A percentile compares a stretch with the other conserved stretches of the same genome.
These are phyloP conservation scores for Idaea biselata DNA, from an alignment of 2,888 invertebrate species.

Conservation along the genomic window DNA sequence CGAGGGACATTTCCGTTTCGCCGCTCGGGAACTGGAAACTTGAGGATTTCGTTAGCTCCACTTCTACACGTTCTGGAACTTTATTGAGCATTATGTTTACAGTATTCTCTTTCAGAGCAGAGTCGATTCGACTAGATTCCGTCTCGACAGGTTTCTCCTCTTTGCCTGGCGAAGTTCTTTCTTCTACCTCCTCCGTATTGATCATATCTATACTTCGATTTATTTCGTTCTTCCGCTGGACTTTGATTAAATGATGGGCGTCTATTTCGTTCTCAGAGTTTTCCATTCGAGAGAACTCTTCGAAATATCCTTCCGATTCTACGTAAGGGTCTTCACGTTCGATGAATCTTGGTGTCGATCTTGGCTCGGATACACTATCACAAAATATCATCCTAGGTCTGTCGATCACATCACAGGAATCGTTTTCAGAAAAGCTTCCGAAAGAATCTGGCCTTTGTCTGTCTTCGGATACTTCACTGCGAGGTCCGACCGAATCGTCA, in stretches of 20 bases:
- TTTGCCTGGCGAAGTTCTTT: conserved; percentile 40
- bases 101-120: conserved; percentile 67
- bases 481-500: conserved; percentile 71
- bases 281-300: conserved; percentile 59
- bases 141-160: conserved; percentile 58
- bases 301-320: conserved; percentile 67
- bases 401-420: conserved; percentile 69
- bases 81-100: conserved; percentile 67
- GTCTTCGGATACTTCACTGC: conserved; percentile 73
- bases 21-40: conserved; percentile 57
- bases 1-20: conserved; percentile 67
- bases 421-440: conserved; percentile 74
- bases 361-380: conserved; percentile 71
- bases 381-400: conserved; percentile 58
- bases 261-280: conserved; percentile 71
- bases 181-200: conserved; percentile 50
- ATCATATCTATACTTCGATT: conserved; percentile 63
- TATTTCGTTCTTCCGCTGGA: conserved; percentile 74
- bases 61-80: conserved; percentile 41
- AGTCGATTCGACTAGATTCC: conserved; percentile 64
- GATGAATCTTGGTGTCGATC: conserved; percentile 69
- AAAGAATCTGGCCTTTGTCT: conserved; percentile 72
- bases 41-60: conserved; percentile 63
- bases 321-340: conserved; percentile 72
- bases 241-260: conserved; percentile 65